These are phyloP conservation scores for Austrofundulus limnaeus DNA, from an alignment of 2,113 vertebrate genomes.

Conservation along the genomic window DNA sequence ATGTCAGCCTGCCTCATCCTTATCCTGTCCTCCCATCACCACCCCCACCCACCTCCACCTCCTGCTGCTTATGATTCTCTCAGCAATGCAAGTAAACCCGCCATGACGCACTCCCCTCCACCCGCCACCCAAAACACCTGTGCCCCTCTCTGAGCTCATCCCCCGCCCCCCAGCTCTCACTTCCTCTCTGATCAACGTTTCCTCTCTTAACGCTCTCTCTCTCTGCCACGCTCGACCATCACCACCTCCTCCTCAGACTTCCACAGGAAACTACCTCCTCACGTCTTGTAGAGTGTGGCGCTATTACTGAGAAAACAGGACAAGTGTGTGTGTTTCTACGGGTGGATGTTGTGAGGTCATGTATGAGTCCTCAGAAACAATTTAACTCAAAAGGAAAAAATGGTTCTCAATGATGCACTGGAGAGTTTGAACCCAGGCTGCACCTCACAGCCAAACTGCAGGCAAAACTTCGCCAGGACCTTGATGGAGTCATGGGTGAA, in stretches of 20 bases:
- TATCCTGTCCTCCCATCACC: slow-evolving; percentile 27
- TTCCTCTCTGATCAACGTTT: slow-evolving; percentile 34
- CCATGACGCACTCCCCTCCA: slow-evolving; percentile 11
- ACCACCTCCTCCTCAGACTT: slow-evolving; percentile 42
- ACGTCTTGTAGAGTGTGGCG: slow-evolving; percentile 40
- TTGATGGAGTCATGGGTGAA: no score
- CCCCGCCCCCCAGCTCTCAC: slow-evolving; percentile 15
- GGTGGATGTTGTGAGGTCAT: no score
- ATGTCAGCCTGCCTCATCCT: slow-evolving; percentile 34
- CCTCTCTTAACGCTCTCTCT: slow-evolving; percentile 36
- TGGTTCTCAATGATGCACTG: no score
- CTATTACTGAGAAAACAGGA: slow-evolving; percentile 39
- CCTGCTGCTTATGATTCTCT: slow-evolving; percentile 37
- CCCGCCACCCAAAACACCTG: slow-evolving; percentile 51
- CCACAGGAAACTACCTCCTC: slow-evolving; percentile 78
- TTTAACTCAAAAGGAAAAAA: no score
- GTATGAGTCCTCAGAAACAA: no score
- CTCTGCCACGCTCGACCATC: slow-evolving; percentile 7
- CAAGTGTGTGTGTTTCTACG: slow-evolving; percentile 7
- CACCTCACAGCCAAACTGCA: no score
- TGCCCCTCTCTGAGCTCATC: slow-evolving; percentile 38
- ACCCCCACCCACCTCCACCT: background rate
- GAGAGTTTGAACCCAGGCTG: no score
- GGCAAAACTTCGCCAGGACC: no score
- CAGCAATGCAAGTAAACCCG: slow-evolving; percentile 24